A percentile compares a stretch with the other conserved stretches of the same genome.
Conservation (phyloP, 2,888 invertebrate species). For the Apodemia mormo region DNA sequence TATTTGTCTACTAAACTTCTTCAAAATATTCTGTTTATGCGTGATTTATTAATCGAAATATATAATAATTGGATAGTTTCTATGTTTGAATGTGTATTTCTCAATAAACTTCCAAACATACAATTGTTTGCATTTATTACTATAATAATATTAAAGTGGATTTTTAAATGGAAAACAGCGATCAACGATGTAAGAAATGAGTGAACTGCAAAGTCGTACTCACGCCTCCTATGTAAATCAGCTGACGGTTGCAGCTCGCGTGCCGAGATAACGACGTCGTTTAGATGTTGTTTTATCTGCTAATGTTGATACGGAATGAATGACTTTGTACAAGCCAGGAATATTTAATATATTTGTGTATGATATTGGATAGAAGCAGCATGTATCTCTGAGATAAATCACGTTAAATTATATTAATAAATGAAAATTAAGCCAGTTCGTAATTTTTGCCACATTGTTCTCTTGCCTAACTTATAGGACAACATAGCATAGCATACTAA, state of each 20-base stretch:
- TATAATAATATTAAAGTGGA: slow-evolving; percentile 26
- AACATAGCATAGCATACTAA: too few species aligned
- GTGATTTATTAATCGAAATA: too few species aligned
- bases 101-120: too few species aligned
- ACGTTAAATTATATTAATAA: too few species aligned
- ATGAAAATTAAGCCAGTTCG: too few species aligned
- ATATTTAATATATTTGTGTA: neutral
- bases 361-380: neutral
- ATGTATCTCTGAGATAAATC: neutral
- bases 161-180: slow-evolving; percentile 55
- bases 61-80: too few species aligned
- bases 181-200: slow-evolving; percentile 51
- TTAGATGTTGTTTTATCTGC: slow-evolving; percentile 14
- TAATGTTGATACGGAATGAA: slow-evolving; percentile 4
- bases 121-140: neutral
- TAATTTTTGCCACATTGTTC: too few species aligned
- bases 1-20: too few species aligned
- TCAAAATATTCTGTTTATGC: too few species aligned
- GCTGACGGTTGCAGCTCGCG: slow-evolving; percentile 19
- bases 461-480: too few species aligned
- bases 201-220: slow-evolving; percentile 23
- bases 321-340: neutral
- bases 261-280: slow-evolving; percentile 19
- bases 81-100: too few species aligned
- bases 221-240: slow-evolving; percentile 29